Evolutionary conservation across 1,140 invertebrate genomes (phyloP), one percentile per base, ranked within the genome.

Genomic region (Platyscapa corneri): DNA sequence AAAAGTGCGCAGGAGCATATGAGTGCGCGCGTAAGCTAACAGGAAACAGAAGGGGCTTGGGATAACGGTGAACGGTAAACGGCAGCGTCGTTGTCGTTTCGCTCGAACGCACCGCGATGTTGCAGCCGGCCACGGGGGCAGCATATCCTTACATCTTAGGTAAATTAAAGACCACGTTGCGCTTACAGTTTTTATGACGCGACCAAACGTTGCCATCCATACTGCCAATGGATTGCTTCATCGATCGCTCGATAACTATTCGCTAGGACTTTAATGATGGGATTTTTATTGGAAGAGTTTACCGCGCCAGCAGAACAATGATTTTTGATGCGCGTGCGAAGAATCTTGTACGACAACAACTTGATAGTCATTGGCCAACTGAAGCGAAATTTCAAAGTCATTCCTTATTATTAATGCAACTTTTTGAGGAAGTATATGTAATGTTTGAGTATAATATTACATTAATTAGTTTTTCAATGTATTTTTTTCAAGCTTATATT

Each of bases 11-110:
- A 7, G 30, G n/a, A 30, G 30, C 7, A 30, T 34, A 56, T 18
- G 49, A 5, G 12, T 46, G 49, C 30, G 75, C 5, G 23, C 20
- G 65, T 23, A 46, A 75, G 72, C 72, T 27, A 46, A 56, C 77
- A 79, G 77, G 75, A 76, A 76, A 39, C 75, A 32, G 30, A 42
- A 42, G 70, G 37, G 34, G 34, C 70, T 27, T 1, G 46, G 46
- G 42, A 53, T 76, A 76, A 76, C 75, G 75, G 75, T 76, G n/a
- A 76, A 76, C 42, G n/a, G n/a, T 32, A 53, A 53, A 34, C 42
- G 42, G 18, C 42, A 49, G 75, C 18, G 46, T 39, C 67, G 67
- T 3, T 18, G 70, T 74, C 39, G 70, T n/a, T 7, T 8, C 23
- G 70, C 34, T 42, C 37, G 70, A n/a, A 3, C 27, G 18, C n/a